Percentiles rank a stretch among this genome's conserved stretches.
These are phyloP conservation scores for Drosophila austrosaltans DNA, from an alignment of 2,888 invertebrate species.

Conservation along the genomic window DNA sequence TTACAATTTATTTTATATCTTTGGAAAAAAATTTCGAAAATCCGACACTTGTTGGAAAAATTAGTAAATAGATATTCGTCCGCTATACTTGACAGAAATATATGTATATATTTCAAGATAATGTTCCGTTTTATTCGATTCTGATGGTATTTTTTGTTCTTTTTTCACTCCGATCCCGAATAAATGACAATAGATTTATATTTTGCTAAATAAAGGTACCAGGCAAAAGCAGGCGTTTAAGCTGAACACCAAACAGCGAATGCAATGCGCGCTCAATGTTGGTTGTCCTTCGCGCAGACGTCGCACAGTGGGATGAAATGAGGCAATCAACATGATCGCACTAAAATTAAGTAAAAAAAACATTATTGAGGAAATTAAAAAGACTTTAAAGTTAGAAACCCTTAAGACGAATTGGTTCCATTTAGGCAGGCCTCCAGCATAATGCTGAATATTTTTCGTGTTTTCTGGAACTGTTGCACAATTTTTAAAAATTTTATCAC, in stretches of 20 bases:
- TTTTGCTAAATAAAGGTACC: neutral
- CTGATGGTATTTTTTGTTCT: too few species aligned
- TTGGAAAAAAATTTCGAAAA: neutral
- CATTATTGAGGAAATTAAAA: too few species aligned
- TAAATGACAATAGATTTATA: neutral
- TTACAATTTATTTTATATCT: neutral
- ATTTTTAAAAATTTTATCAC: too few species aligned
- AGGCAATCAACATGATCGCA: neutral
- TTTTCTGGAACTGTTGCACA: too few species aligned
- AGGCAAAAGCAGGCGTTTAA: neutral
- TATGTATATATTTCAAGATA: neutral
- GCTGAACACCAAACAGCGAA: neutral
- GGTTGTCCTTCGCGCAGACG: constrained; percentile 14
- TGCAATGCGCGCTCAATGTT: constrained; percentile 5
- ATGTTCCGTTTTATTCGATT: neutral
- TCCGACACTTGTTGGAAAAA: neutral
- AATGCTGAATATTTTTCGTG: too few species aligned
- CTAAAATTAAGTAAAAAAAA: too few species aligned
- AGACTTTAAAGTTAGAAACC: too few species aligned
- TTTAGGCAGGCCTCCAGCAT: too few species aligned
- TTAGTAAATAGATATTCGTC: neutral
- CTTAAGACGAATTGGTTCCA: too few species aligned
- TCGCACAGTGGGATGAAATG: constrained; percentile 1
- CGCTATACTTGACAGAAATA: neutral
- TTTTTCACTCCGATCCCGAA: neutral